These are phyloP conservation scores for Eriosoma lanigerum DNA, from an alignment of 1,140 invertebrate genomes.

Conservation along the genomic window DNA sequence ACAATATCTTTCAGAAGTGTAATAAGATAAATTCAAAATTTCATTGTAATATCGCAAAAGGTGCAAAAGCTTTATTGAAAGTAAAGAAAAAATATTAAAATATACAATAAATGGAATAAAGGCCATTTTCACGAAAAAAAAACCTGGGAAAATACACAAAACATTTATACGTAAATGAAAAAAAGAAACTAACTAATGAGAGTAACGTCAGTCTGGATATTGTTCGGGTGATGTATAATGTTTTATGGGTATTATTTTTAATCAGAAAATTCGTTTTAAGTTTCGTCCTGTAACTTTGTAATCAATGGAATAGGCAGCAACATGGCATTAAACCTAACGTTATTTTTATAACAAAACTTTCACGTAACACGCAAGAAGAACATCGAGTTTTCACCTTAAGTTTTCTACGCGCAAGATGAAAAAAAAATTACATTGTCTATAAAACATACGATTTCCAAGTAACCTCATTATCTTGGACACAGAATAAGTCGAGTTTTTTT, in stretches of 20 bases:
- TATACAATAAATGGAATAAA: too few relatives aligned
- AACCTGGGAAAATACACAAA: neutral
- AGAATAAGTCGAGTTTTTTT: constrained; percentile 5
- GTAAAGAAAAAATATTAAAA: too few relatives aligned
- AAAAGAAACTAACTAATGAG: neutral
- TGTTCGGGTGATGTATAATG: neutral
- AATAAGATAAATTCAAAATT: too few relatives aligned
- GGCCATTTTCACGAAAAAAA: too few relatives aligned
- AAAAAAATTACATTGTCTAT: constrained; percentile 17
- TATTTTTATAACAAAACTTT: constrained; percentile 49
- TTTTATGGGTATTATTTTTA: constrained; percentile 37
- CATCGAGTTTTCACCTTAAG: constrained; percentile 12
- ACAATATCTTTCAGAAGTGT: too few relatives aligned
- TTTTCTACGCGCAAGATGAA: neutral
- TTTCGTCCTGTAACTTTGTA: constrained; percentile 2
- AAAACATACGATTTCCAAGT: constrained; percentile 1
- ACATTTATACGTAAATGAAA: neutral
- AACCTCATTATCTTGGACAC: constrained; percentile 38
- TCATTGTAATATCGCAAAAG: too few relatives aligned
- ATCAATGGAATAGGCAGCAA: neutral
- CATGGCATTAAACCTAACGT: neutral
- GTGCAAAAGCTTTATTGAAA: too few relatives aligned
- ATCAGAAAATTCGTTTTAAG: constrained; percentile 19
- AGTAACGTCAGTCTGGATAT: neutral
- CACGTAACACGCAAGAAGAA: constrained; percentile 11